Percentiles rank a stretch among this genome's conserved stretches.
phyloP scores from a whole-genome alignment of 2,888 invertebrate species.

The Eudasyphora cyanicolor region DNA sequence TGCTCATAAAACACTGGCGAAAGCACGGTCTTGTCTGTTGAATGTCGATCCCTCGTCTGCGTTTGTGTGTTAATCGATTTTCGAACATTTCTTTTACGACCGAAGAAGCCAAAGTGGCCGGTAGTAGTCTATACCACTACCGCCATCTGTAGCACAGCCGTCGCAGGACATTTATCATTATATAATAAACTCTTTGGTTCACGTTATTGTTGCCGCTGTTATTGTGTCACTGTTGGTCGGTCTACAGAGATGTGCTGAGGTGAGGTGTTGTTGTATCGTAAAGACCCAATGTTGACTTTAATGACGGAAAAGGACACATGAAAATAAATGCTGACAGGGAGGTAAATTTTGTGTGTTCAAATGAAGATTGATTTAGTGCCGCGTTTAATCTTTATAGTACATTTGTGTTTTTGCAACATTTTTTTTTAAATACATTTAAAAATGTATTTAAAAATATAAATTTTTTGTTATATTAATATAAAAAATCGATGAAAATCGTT shows the following conservation, averaged over 20 bases:
- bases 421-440: too few species aligned
- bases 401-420: too few species aligned
- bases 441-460: too few species aligned
- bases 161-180: conserved; percentile 36
- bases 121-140: not conserved
- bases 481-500: too few species aligned
- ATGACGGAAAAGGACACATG: not conserved
- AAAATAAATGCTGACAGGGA: too few species aligned
- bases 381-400: too few species aligned
- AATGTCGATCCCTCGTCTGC: not conserved
- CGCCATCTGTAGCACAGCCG: not conserved
- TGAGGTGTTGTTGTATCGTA: not conserved
- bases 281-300: not conserved
- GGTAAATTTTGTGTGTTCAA: too few species aligned
- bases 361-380: too few species aligned
- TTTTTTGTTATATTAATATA: too few species aligned
- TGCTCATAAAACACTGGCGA: not conserved
- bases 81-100: not conserved
- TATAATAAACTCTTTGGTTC: not conserved
- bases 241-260: not conserved
- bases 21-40: not conserved
- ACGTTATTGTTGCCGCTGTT: not conserved
- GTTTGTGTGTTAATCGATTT: conserved; percentile 37
- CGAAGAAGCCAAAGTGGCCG: not conserved
- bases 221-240: not conserved